phyloP scores from a whole-genome alignment of 2,797 vertebrate genomes.

The Choloepus didactylus region DNA sequence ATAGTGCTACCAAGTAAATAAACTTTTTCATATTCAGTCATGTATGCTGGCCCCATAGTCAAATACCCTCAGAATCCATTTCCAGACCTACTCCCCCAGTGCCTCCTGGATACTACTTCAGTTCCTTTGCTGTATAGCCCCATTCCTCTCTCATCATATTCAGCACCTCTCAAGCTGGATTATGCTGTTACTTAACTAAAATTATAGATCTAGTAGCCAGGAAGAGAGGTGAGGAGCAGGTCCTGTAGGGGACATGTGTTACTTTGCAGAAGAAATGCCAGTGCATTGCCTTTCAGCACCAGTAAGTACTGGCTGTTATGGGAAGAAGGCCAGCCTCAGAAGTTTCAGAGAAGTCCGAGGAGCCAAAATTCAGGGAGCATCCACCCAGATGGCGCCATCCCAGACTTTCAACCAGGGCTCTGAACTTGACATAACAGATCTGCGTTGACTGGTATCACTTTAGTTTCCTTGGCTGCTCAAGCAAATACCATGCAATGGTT shows the following conservation, averaged over 20 bases:
- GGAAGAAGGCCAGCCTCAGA: background rate
- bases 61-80: background rate
- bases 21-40: background rate
- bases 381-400: background rate
- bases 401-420: background rate
- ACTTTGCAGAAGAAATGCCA: background rate
- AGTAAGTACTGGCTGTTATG: background rate
- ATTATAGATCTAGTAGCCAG: background rate
- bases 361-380: background rate
- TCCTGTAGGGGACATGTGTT: background rate
- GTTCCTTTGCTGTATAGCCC: background rate
- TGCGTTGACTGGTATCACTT: background rate
- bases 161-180: background rate
- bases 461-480: no score
- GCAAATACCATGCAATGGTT: no score
- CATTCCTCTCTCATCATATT: background rate
- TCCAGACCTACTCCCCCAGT: background rate
- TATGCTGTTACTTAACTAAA: background rate
- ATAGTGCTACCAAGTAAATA: background rate
- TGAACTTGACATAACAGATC: background rate
- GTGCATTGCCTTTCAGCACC: background rate
- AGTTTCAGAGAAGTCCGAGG: background rate
- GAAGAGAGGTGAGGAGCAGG: no score
- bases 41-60: no score
- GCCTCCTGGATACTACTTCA: background rate